Base-by-base conservation (phyloP, 2,113 vertebrate species). In the Alces alces region DNA sequence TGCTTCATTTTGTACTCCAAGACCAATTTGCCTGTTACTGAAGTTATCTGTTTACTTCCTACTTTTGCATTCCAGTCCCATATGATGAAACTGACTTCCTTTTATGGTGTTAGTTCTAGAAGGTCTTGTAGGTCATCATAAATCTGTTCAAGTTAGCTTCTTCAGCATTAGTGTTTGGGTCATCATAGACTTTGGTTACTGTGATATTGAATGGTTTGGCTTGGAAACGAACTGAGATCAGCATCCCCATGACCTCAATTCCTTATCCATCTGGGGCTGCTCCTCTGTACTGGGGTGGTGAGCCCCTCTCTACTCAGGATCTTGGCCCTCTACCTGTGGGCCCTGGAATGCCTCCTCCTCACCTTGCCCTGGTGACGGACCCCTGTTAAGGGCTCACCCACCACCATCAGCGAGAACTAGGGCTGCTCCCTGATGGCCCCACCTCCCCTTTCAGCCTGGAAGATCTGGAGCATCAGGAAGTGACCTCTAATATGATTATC, bases 401-500 rank as follows among this genome's bases (percentile, higher is more conserved):
- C 52, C 12, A 50, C 60, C 93, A 89, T 93, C 47, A 10, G 39
- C 2, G 23, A 70, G 6, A 17, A 93, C 87, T 43, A 52, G 39
- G 45, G 16, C 6, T 76, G 57, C 50, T 43, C 54, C 73, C 64
- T 55, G 33, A 45, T 30, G 12, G 43, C 64, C 92, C 45, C 52
- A 73, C 89, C 78, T 58, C 55, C 36, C 25, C 60, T 45, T 55
- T 13, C 16, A 47, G 91, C 30, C 39, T 43, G 9, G 4, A 60
- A 11, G 30, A 86, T 55, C 47, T 61, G 43, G 19, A 52, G 83
- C 25, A 3, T 58, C 36, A 27, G 78, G 25, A 66, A 89, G 25
- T 64, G 93, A 54, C 61, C 89, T 64, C 14, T 64, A 47, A 93
- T 23, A 93, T 80, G 79, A 96, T 98, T 95, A 54, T 87, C 86